Percentiles rank a stretch among this genome's conserved stretches.
Evolutionary conservation across 2,113 vertebrate genomes (phyloP).

Genomic region (Gallinago media): DNA sequence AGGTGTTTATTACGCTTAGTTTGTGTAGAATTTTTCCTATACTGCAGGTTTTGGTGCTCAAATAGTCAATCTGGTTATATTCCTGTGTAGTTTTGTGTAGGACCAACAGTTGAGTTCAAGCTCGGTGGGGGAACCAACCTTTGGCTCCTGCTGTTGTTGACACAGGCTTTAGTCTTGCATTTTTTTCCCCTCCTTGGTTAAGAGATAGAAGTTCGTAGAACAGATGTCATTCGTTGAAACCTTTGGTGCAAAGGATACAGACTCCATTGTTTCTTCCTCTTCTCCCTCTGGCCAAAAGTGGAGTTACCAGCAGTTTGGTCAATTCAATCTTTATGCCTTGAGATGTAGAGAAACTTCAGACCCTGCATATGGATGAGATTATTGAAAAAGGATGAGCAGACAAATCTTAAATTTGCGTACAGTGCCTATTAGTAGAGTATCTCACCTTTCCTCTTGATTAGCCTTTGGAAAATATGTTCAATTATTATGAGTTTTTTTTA

Average conservation of each 20-base stretch:
- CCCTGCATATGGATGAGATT: background rate
- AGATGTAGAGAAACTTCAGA: background rate
- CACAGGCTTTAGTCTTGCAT: background rate
- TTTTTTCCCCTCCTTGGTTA: background rate
- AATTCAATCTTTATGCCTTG: background rate
- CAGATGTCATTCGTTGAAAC: background rate
- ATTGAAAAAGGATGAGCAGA: background rate
- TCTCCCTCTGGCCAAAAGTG: fast-evolving
- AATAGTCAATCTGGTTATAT: background rate
- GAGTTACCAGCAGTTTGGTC: background rate
- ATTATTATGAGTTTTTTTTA: background rate
- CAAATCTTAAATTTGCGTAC: background rate
- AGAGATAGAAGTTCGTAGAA: background rate
- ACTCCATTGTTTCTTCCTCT: background rate
- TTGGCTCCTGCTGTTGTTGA: background rate
- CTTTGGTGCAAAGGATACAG: background rate
- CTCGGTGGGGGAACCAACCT: background rate
- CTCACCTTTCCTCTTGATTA: background rate
- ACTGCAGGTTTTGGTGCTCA: background rate
- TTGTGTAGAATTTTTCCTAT: background rate
- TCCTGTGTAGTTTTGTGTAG: background rate
- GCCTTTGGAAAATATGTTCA: background rate
- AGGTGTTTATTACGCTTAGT: background rate
- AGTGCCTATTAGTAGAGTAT: background rate
- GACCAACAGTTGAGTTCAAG: background rate